A percentile compares a stretch with the other conserved stretches of the same genome.
Evolutionary conservation across 2,113 vertebrate genomes (phyloP).

Genomic region (Sebastes fasciatus): DNA sequence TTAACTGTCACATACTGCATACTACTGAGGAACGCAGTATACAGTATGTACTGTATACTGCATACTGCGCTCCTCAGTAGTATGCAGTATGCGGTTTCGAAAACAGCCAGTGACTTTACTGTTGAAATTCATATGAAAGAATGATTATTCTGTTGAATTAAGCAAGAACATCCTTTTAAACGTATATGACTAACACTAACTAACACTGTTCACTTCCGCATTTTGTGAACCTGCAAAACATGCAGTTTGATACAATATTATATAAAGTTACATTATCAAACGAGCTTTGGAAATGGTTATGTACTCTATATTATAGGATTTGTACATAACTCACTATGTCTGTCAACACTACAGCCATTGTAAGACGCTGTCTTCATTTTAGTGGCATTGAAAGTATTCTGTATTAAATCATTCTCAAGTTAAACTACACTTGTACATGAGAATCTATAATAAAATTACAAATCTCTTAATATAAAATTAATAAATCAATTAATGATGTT

Average conservation of each 20-base stretch:
- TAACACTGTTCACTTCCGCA: not conserved
- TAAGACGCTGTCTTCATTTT: not conserved
- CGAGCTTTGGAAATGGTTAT: not conserved
- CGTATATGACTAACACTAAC: not conserved
- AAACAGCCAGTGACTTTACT: not conserved
- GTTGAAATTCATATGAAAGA: not conserved
- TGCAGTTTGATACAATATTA: not conserved
- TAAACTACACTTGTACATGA: not conserved
- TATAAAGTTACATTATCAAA: not conserved
- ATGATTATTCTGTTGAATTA: not conserved
- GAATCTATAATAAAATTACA: not conserved
- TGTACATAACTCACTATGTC: not conserved
- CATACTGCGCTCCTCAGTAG: too few species aligned
- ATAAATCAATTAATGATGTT: not conserved
- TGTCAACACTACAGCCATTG: not conserved
- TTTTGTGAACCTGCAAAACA: not conserved
- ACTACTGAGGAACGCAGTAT: too few species aligned
- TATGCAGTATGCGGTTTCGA: too few species aligned
- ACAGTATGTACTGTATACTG: too few species aligned
- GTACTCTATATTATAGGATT: not conserved
- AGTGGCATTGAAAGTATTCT: not conserved
- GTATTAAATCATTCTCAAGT: not conserved
- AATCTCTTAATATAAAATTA: not conserved
- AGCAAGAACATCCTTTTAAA: not conserved
- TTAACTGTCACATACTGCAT: too few species aligned